phyloP scores from a whole-genome alignment of 2,797 vertebrate genomes.

The Esox masquinongy region DNA sequence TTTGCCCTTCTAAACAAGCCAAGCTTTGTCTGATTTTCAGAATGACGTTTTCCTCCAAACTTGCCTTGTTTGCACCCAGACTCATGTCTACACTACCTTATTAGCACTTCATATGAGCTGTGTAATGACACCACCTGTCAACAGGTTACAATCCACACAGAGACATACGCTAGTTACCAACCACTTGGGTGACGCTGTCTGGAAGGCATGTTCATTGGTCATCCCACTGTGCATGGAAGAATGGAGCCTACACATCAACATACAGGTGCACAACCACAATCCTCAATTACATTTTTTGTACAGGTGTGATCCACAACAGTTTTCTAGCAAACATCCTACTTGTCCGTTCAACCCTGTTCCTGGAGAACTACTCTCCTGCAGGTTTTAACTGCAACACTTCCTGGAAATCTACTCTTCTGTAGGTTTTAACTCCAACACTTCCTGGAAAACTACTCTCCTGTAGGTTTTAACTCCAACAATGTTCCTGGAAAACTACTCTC shows the following conservation, averaged over 20 bases:
- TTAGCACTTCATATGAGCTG: slow-evolving; percentile 25
- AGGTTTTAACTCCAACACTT: no score
- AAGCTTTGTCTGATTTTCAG: slow-evolving; percentile 23
- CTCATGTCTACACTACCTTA: slow-evolving; percentile 12
- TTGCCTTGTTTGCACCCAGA: slow-evolving; percentile 4
- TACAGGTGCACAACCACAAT: neutral
- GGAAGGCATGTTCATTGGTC: neutral
- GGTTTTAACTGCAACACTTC: no score
- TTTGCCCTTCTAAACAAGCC: slow-evolving; percentile 20
- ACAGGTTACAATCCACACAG: slow-evolving; percentile 31
- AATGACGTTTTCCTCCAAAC: neutral
- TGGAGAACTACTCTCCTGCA: no score
- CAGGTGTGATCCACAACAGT: no score
- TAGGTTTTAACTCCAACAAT: no score
- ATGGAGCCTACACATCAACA: neutral
- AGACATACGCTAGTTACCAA: slow-evolving; percentile 2
- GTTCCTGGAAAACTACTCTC: no score
- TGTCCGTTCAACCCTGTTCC: no score
- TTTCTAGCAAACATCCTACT: no score
- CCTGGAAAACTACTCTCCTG: no score
- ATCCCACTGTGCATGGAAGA: neutral
- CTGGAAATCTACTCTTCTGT: no score
- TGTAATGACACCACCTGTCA: slow-evolving; percentile 38
- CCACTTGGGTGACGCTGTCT: neutral
- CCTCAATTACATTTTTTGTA: neutral